A percentile compares a stretch with the other conserved stretches of the same genome.
These are phyloP conservation scores for Silvanus unidentatus DNA, from an alignment of 2,888 invertebrate species.

Conservation along the genomic window DNA sequence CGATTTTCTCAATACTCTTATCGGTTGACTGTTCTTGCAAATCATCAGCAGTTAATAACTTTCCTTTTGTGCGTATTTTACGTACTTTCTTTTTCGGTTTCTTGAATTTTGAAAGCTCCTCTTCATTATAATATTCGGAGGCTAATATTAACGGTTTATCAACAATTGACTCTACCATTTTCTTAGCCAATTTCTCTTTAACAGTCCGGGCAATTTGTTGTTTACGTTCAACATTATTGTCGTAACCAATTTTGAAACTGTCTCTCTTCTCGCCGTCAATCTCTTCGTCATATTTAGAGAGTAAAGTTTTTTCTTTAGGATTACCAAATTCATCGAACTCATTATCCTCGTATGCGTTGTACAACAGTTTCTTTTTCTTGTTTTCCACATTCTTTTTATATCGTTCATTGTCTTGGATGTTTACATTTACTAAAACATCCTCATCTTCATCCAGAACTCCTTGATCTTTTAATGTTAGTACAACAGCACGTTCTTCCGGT, in stretches of 20 bases:
- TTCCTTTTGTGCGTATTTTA: slow-evolving; percentile 59
- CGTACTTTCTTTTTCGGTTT: slow-evolving; percentile 75
- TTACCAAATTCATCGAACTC: slow-evolving; percentile 64
- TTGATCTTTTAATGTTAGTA: slow-evolving; percentile 91
- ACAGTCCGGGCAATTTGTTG: slow-evolving; percentile 48
- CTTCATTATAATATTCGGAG: slow-evolving; percentile 80
- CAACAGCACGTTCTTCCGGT: slow-evolving; percentile 74
- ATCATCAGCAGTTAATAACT: slow-evolving; percentile 66
- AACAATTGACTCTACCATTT: slow-evolving; percentile 68
- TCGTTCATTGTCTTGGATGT: slow-evolving; percentile 77
- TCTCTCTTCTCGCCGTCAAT: slow-evolving; percentile 66
- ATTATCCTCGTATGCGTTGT: slow-evolving; percentile 81
- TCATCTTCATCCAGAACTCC: slow-evolving; percentile 79
- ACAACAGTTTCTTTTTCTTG: slow-evolving; percentile 78
- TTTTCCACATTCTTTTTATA: slow-evolving; percentile 79
- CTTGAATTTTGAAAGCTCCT: slow-evolving; percentile 84
- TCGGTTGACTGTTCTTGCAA: slow-evolving; percentile 47
- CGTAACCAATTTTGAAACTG: slow-evolving; percentile 72
- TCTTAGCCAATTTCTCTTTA: slow-evolving; percentile 58
- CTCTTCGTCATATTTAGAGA: slow-evolving; percentile 94
- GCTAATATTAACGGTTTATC: slow-evolving; percentile 66
- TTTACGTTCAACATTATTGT: slow-evolving; percentile 52
- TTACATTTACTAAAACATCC: slow-evolving; percentile 89
- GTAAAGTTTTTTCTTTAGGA: slow-evolving; percentile 59
- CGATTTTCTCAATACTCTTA: slow-evolving; percentile 32